Conservation (phyloP, 2,888 invertebrate species). For the Bombylius discolor region DNA sequence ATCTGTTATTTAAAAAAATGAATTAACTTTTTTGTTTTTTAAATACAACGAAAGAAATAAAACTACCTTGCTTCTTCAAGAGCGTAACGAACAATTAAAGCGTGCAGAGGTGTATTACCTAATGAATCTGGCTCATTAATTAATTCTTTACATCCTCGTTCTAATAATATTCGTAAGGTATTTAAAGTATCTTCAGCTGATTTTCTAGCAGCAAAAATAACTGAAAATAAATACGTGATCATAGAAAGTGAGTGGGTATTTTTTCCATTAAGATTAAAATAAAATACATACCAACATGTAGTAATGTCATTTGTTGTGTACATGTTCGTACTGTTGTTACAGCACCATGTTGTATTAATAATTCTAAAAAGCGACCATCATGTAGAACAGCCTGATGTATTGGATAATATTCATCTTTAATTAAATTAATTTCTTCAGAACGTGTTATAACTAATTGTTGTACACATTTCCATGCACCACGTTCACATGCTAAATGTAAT, state of each 20-base stretch:
- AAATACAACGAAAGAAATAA: not conserved
- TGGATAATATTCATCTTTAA: conserved; percentile 65
- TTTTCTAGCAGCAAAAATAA: conserved; percentile 56
- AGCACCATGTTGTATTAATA: conserved; percentile 53
- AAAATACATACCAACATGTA: conserved; percentile 44
- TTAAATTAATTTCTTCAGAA: conserved; percentile 54
- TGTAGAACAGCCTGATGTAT: conserved; percentile 62
- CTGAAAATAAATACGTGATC: conserved; percentile 23
- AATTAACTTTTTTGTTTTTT: not conserved
- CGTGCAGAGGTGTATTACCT: conserved; percentile 62
- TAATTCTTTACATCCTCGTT: conserved; percentile 57
- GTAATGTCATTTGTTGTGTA: conserved; percentile 56
- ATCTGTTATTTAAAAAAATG: conserved; percentile 24
- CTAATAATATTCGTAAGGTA: conserved; percentile 53
- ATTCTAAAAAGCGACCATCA: conserved; percentile 53
- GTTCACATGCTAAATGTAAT: conserved; percentile 54
- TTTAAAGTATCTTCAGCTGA: conserved; percentile 57
- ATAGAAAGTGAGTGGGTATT: not conserved
- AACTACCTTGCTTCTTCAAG: conserved; percentile 46
- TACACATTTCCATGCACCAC: conserved; percentile 59
- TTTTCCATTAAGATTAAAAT: not conserved
- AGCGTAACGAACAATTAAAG: conserved; percentile 49
- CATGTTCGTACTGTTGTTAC: conserved; percentile 54
- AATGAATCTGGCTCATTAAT: conserved; percentile 59
- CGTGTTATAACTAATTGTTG: conserved; percentile 51